Percentiles rank a stretch among this genome's conserved stretches.
These are phyloP conservation scores for Beaufortia kweichowensis DNA, from an alignment of 2,113 vertebrate genomes.

Conservation along the genomic window DNA sequence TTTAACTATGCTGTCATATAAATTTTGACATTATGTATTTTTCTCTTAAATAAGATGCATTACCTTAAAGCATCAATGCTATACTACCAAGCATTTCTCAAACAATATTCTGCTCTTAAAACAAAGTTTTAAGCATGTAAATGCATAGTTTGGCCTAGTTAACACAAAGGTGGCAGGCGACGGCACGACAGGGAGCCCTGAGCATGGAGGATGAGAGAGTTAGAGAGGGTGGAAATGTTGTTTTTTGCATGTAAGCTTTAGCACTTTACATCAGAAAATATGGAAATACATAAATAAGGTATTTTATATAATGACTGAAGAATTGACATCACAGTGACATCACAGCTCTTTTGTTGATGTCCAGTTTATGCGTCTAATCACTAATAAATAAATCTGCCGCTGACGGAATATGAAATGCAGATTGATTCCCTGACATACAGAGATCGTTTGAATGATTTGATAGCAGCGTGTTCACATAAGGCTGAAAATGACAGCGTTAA, in stretches of 20 bases:
- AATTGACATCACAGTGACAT: constrained; percentile 39
- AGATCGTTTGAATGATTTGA: not conserved
- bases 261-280: constrained; percentile 25
- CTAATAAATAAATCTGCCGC: not conserved
- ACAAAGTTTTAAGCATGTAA: constrained; percentile 21
- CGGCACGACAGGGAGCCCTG: not conserved
- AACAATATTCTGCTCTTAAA: constrained; percentile 12
- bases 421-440: not conserved
- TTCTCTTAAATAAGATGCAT: not conserved
- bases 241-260: constrained; percentile 37
- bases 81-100: not conserved
- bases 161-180: not conserved
- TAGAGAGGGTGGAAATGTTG: not conserved
- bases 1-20: not conserved
- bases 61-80: not conserved
- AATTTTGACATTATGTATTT: not conserved
- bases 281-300: constrained; percentile 35
- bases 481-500: not conserved
- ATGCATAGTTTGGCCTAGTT: constrained; percentile 23
- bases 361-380: constrained; percentile 17
- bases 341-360: constrained; percentile 7
- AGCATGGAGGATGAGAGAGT: constrained; percentile 11
- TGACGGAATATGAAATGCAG: not conserved
- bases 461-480: not conserved
- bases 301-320: constrained; percentile 18